Evolutionary conservation across 2,797 vertebrate species (phyloP), one percentile per base, ranked within the genome.

Genomic region (Valencia hispanica): DNA sequence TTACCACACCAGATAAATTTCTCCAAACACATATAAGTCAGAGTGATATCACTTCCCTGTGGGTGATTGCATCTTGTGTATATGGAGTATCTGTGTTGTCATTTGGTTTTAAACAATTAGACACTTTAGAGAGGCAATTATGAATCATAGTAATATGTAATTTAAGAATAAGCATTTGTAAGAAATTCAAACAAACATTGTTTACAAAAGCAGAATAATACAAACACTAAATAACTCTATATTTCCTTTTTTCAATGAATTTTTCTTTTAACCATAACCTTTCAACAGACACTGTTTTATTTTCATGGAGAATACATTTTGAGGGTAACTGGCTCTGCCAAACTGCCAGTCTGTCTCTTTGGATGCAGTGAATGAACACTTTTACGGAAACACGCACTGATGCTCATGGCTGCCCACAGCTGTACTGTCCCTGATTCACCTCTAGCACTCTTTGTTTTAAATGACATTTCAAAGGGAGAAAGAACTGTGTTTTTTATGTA

Each of bases 381-480:
- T 92, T 90, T 86, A 88, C 81, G 81, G 81, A 70, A 82, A 81
- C 87, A 77, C 80, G 84, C 90, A 87, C 81, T 79, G 86, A 86
- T 89, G 88, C 81, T 83, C 89, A 84, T 68, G 83, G 75, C 79
- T 86, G 78, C 84, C 79, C 81, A 83, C 68, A 75, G 86, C 84
- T 71, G 78, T 50, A 18, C 27, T 82, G 88, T 88, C 89, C 90
- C 78, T 34, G 2, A 20, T 75, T 91, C 86, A 89, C 84, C 88
- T 88, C 79, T 89, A 73, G 74, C 80, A 80, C 76, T 81, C 73
- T 74, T 75, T 34, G 27, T 61, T 81, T 63, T 82, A 68, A 81
- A 75, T 70, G 78, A 89, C 77, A 80, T 85, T 89, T 80, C 47
- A 39, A 72, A 71, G 22, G 32, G 69, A 25, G 9, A 51, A 53